Conservation (phyloP, 2,888 invertebrate genomes). For the Drosophila sordidapex region DNA sequence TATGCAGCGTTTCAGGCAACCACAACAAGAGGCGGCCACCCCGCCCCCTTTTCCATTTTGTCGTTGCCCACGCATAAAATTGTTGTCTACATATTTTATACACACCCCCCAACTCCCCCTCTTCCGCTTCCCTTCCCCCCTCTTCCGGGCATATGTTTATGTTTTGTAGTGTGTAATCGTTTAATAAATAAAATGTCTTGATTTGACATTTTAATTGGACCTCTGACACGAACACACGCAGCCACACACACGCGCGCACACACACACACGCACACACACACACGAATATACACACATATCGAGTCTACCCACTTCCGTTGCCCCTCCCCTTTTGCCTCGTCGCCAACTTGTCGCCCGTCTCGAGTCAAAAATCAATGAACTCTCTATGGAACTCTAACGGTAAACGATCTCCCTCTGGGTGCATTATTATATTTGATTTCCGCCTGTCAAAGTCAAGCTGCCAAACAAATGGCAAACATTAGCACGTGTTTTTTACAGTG, state of each 20-base stretch:
- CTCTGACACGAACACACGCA: slow-evolving; percentile 57
- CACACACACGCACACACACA: slow-evolving; percentile 14
- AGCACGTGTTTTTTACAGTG: not conserved
- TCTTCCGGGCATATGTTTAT: too few relatives aligned
- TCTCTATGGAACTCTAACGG: slow-evolving; percentile 63
- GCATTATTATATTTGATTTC: slow-evolving; percentile 53
- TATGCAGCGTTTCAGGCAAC: slow-evolving; percentile 20
- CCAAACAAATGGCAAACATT: not conserved
- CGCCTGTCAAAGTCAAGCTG: slow-evolving; percentile 19
- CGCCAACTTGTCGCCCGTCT: slow-evolving; percentile 34
- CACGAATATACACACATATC: slow-evolving; percentile 2
- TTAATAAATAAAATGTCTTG: slow-evolving; percentile 77
- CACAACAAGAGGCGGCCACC: not conserved
- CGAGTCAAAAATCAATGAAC: slow-evolving; percentile 75
- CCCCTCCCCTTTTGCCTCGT: not conserved
- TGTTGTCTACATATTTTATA: slow-evolving; percentile 10
- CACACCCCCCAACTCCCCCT: too few relatives aligned
- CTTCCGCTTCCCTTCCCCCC: not conserved
- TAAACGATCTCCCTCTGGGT: slow-evolving; percentile 60
- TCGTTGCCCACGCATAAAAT: slow-evolving; percentile 12
- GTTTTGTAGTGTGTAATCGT: slow-evolving; percentile 60
- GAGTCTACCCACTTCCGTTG: not conserved
- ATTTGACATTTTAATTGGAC: slow-evolving; percentile 79
- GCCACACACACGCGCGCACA: not conserved
- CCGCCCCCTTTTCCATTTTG: not conserved